Percentiles rank a stretch among this genome's conserved stretches.
Conservation (phyloP, 1,140 invertebrate genomes). For the Papilio polytes region DNA sequence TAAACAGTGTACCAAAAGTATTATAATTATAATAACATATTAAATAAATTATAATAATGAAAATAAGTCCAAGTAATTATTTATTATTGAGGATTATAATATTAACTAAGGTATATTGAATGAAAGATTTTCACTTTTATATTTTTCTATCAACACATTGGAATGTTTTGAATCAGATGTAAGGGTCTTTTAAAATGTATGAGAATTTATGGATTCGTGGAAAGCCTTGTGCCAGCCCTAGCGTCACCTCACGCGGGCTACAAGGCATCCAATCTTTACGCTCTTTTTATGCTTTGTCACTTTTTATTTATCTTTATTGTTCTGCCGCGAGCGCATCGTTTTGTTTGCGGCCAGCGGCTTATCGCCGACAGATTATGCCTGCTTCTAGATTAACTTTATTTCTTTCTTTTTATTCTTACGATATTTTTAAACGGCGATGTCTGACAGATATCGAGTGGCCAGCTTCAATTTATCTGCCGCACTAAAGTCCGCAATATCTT, state of each 20-base stretch:
- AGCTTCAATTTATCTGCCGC: constrained; percentile 39
- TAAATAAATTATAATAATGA: too few species aligned
- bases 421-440: constrained; percentile 43
- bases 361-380: constrained; percentile 48
- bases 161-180: too few species aligned
- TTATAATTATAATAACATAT: too few species aligned
- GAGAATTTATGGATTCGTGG: background rate
- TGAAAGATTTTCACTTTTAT: too few species aligned
- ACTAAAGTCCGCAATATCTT: constrained; percentile 24
- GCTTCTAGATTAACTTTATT: constrained; percentile 42
- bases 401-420: constrained; percentile 38
- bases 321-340: constrained; percentile 42
- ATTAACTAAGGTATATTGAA: too few species aligned
- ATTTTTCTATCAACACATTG: too few species aligned
- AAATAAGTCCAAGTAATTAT: too few species aligned
- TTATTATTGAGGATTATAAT: background rate
- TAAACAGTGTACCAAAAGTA: too few species aligned
- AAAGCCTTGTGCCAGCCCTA: constrained; percentile 32
- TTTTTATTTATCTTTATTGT: constrained; percentile 43
- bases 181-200: background rate
- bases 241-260: background rate
- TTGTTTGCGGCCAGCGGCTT: constrained; percentile 44
- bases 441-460: constrained; percentile 43
- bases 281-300: constrained; percentile 39
- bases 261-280: constrained; percentile 40